phyloP scores from a whole-genome alignment of 2,113 vertebrate species.

The Myiagra hebetior region DNA sequence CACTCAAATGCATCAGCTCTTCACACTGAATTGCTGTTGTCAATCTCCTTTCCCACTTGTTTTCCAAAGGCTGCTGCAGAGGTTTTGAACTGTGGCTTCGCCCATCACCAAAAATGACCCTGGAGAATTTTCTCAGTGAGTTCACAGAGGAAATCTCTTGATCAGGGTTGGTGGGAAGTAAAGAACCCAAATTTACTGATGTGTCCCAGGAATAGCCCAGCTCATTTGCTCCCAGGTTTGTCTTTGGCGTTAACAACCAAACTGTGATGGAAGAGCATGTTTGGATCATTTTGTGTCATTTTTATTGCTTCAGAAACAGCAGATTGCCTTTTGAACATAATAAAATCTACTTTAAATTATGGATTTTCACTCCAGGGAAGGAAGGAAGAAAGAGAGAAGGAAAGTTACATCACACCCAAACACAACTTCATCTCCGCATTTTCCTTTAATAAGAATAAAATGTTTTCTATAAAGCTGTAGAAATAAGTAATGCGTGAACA shows the following conservation, averaged over 20 bases:
- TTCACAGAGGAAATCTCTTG: neutral
- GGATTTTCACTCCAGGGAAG: neutral
- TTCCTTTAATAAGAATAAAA: neutral
- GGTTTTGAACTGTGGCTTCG: neutral
- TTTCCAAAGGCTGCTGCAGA: neutral
- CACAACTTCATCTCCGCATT: neutral
- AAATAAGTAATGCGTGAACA: neutral
- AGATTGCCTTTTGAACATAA: neutral
- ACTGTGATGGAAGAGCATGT: neutral
- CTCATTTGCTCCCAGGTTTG: neutral
- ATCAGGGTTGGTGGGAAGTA: neutral
- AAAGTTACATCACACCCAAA: neutral
- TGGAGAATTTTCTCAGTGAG: neutral
- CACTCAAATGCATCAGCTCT: too few species aligned
- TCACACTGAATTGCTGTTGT: rapidly evolving
- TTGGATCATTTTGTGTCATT: neutral
- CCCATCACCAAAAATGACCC: neutral
- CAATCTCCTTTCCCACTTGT: rapidly evolving
- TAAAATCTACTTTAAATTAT: neutral
- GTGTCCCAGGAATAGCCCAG: neutral
- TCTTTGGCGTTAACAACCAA: neutral
- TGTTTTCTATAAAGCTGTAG: neutral
- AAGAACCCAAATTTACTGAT: neutral
- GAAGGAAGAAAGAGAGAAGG: rapidly evolving
- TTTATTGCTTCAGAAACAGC: neutral